Evolutionary conservation across 2,888 invertebrate species (phyloP), one percentile per base, ranked within the genome.

Genomic region (Therioaphis trifolii): DNA sequence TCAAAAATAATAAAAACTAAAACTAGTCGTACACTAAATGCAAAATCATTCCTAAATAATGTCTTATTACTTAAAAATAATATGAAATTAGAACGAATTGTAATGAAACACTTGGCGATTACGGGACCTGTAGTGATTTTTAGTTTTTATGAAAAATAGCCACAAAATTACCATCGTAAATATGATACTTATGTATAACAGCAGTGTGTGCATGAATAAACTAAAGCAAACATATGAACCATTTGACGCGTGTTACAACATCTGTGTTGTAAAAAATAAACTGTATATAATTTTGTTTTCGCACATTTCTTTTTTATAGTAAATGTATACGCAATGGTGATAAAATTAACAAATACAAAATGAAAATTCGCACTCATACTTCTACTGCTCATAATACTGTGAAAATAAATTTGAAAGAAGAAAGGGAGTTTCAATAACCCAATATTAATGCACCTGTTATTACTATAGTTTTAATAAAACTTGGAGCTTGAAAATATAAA

Each of bases 181-280:
- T 66, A 40, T 49, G 52, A 35, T 35, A 35, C 7, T 35, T 52
- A 7, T n/a, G 52, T 21, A 52, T n/a, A 52, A n/a, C 35, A 12
- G 12, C 21, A 49, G n/a, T 63, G 63, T 49, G 35, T n/a, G n/a
- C 21, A 29, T 29, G 14, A 15, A 77, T 29, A n/a, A n/a, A 77
- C 68, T 35, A 49, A 78, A 66, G 18, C 52, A 68, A 55, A 78
- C 46, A 74, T 77, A 46, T 14, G 63, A 66, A 15, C 15, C 49
- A 24, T 24, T 52, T 77, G 63, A 66, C 63, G 49, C 21, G 49
- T 40, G 35, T 35, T 40, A 68, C 35, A 68, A 78, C 68, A 78
- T 68, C 18, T 78, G 78, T 78, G 68, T 21, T 21, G 14, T 3
- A 21, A 14, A 76, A 46, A 76, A 46, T 46, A 63, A 76, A 27